phyloP scores from a whole-genome alignment of 2,888 invertebrate species.

The Halictus ligatus region DNA sequence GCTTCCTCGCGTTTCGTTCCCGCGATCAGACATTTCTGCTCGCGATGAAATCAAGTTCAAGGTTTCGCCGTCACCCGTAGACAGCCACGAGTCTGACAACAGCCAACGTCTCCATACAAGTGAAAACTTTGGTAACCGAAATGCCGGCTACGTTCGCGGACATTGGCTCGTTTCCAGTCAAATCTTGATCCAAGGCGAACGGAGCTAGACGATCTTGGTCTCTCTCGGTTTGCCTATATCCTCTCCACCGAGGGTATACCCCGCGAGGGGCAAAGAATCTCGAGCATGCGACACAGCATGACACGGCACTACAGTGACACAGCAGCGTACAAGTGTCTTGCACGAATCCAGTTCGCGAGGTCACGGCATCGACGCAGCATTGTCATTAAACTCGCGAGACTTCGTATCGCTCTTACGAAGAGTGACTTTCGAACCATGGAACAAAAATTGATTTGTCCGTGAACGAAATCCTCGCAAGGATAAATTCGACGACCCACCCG shows the following conservation, averaged over 20 bases:
- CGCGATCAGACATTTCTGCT: background rate
- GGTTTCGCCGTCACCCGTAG: background rate
- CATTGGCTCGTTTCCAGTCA: too few relatives aligned
- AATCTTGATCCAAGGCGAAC: too few relatives aligned
- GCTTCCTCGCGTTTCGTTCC: constrained; percentile 5
- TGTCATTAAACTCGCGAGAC: constrained; percentile 29
- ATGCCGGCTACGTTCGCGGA: too few relatives aligned
- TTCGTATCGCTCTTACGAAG: constrained; percentile 30
- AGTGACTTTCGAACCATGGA: constrained; percentile 35
- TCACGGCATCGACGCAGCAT: constrained; percentile 11
- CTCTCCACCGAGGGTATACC: too few relatives aligned
- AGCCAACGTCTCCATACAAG: too few relatives aligned
- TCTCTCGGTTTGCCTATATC: too few relatives aligned
- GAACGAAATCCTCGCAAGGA: background rate
- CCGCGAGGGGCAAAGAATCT: too few relatives aligned
- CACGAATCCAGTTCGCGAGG: constrained; percentile 31
- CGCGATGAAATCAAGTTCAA: constrained; percentile 47
- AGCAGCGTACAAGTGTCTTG: background rate
- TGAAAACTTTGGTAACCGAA: too few relatives aligned
- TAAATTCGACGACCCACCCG: background rate
- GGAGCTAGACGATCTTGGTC: too few relatives aligned
- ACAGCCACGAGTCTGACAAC: background rate
- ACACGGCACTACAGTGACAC: too few relatives aligned
- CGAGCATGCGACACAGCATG: too few relatives aligned
- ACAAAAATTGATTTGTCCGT: constrained; percentile 26